Base-by-base conservation (phyloP, 2,888 invertebrate genomes). In the Cordilura impudica region DNA sequence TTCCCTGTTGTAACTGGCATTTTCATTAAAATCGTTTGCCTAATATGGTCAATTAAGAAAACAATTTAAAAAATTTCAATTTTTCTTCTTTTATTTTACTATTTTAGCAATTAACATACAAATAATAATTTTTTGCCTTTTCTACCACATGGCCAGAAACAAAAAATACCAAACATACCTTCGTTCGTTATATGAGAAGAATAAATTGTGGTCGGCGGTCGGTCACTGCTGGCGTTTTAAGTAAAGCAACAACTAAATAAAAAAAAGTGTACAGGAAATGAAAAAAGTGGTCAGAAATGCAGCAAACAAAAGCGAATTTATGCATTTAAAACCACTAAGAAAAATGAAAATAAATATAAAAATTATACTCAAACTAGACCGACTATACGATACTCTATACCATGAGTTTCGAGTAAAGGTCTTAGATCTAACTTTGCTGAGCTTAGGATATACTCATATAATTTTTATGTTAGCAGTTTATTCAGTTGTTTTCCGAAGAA, bases 141-240 rank as follows among this genome's bases (percentile, higher is more conserved):
- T 26, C 19, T 23, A 23, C 45, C 61, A 45, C 18, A 10, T 54
- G 45, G 23, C 18, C 8, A 45, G 35, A 21, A 43, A 51, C 18
- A 58, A 6, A 18, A 14, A 65, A 54, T 14, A 47, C 18, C 14
- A 61, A 60, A 49, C 51, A 31, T 47, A 69, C 75, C 69, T 75
- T 61, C 26, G 26, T 2, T 7, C n/a, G n/a, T 39, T 39, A 39
- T 39, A 39, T 8, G 14, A 49, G 69, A 63, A 53, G 66, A 61
- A 75, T 75, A 75, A 75, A 75, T 75, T 75, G 75, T 43, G 75
- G 75, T 75, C 39, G 31, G 53, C 16, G 75, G 75, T 54, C 61
- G 49, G 69, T 69, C 54, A 63, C 75, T 69, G 63, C 53, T 75
- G 75, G 75, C 49, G 29, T 69, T 61, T 63, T 39, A 39, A 54